Evolutionary conservation across 37 sponge, comb jelly and placozoan species (phyloP), one percentile per base, ranked within the genome.

Genomic region (Theonella swinhoei): DNA sequence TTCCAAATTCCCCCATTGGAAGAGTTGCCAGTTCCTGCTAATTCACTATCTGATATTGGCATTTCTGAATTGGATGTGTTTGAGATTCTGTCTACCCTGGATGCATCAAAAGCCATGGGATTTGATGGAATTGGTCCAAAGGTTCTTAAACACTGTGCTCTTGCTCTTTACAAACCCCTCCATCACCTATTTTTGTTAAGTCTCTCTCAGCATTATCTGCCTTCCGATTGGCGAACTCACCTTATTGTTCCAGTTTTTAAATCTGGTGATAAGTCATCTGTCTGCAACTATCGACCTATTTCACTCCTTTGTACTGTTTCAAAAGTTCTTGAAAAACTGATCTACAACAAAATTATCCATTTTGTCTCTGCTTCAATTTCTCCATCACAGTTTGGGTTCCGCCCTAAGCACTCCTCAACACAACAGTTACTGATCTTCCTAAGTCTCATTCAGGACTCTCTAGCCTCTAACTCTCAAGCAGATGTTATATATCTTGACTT

Each of bases 401-500:
- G 54, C 14, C 54, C 54, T 17, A 47, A 47, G 54, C 54, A 47
- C 14, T 47, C 54, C 11, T 17, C 54, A 47, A 47, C 14, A 17
- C 54, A 47, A 47, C 54, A 47, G 54, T 47, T 47, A 47, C 54
- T 47, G 54, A 14, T 47, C 14, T 47, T 47, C 54, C 54, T 47
- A 7, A 47, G 11, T 47, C 7, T 14, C 54, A 7, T 47, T 47
- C 54, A 47, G n/a, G n/a, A n/a, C n/a, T n/a, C n/a, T n/a, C n/a
- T n/a, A n/a, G 54, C 54, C 54, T 47, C 54, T 17, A 47, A 47
- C 54, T 47, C 11, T 47, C 54, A 47, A 47, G 54, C 54, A 39
- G 76, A 67, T 60, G 32, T 62, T 26, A n/a, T 86, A 19, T 86
- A 78, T 60, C 66, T 86, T 8, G 87, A 86, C 78, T 70, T 77